Evolutionary conservation across 2,888 invertebrate genomes (phyloP), one percentile per base, ranked within the genome.

Genomic region (Eilema griseolum): DNA sequence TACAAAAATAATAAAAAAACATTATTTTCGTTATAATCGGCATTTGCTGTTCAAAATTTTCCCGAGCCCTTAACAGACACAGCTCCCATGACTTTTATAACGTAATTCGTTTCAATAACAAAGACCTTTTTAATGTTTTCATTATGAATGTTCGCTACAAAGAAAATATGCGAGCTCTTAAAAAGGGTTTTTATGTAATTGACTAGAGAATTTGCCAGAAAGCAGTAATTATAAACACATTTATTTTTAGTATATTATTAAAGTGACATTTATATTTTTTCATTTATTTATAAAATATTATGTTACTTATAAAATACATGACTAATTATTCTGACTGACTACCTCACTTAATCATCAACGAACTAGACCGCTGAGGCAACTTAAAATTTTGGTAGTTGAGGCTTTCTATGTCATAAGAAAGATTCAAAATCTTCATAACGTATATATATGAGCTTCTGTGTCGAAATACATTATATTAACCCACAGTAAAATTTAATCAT

Each of bases 201-300:
- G 73, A 68, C 66, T 52, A 59, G 46, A 66, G 23, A 66, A 76
- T 26, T 63, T 61, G 74, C 70, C 57, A 46, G 69, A 69, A 74
- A 77, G 72, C 72, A 69, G 61, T 81, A 66, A 79, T 81, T 79
- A 81, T 72, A 73, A 72, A 52, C 59, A 71, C 66, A 75, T 81
- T 78, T 76, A 62, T 61, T 69, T 69, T 70, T 28, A 61, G 63
- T 71, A 37, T 60, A 60, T 77, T 69, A 72, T 80, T 75, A 82
- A 70, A 80, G 41, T 41, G 24, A 3, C 65, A 46, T 67, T n/a
- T 56, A 66, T 31, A 7, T 26, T 56, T 11, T 4, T 24, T 12
- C 7, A 69, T 52, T 52, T 52, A n/a, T 52, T 46, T 7, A 46
- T 4, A 41, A 16, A 41, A 41, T 41, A 41, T 41, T 41, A 16